Conservation (phyloP, 2,797 vertebrate genomes). For the Rhinichthys osculus region DNA sequence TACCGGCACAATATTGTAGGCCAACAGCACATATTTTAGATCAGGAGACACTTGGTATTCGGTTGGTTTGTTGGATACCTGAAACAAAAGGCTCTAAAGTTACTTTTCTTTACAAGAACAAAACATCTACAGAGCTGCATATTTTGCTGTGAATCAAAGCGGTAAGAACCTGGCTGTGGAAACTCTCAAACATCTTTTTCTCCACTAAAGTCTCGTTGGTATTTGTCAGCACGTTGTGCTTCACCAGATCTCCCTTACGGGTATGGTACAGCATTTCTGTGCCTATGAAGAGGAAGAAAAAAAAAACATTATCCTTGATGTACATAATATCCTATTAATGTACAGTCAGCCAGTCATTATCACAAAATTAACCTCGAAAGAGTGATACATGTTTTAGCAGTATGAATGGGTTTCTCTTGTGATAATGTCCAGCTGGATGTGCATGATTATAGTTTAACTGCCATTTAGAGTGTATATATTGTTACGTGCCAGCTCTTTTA, state of each 20-base stretch:
- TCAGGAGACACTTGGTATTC: conserved; percentile 94
- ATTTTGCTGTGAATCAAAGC: background rate
- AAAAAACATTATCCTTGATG: background rate
- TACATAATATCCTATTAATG: background rate
- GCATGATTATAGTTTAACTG: background rate
- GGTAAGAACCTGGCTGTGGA: conserved; percentile 48
- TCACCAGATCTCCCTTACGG: conserved; percentile 85
- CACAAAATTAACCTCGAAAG: background rate
- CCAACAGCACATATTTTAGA: conserved; percentile 88
- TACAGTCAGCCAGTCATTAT: background rate
- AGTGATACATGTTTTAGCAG: background rate
- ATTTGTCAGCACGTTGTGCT: conserved; percentile 82
- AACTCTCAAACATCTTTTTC: conserved; percentile 94
- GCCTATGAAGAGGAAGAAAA: conserved; percentile 74
- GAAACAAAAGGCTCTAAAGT: conserved; percentile 18
- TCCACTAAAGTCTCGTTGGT: conserved; percentile 82
- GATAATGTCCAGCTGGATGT: background rate
- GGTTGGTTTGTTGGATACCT: conserved; percentile 88
- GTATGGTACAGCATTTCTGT: conserved; percentile 89
- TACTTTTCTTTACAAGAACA: background rate
- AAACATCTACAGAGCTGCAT: background rate
- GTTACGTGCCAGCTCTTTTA: background rate
- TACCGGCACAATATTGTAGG: conserved; percentile 90
- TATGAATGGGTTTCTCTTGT: background rate
- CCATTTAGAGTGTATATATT: background rate